Base-by-base conservation (phyloP, 1,140 invertebrate species). In the Parapsyche elsis region DNA sequence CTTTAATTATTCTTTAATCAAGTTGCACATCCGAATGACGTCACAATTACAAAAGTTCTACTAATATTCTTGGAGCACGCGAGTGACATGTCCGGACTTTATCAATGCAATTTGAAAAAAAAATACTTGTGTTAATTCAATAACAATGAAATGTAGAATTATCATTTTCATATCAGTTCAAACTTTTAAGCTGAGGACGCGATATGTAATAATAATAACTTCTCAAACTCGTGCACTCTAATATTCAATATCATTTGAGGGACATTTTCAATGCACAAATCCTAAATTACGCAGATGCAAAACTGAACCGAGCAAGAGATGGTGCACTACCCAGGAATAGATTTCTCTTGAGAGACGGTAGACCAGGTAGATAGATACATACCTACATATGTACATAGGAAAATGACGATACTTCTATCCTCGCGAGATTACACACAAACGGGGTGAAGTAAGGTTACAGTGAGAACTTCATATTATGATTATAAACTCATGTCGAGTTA, bases 271-370 rank as follows among this genome's bases (percentile, higher is more conserved):
- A 21, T 59, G 53, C 14, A 21, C n/a, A 4, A 59, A 4, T n/a
- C 10, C n/a, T 10, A n/a, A 49, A n/a, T 49, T 59, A 59, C 53
- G 5, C 53, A 10, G 9, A 71, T 71, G 67, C 67, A 30, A 75
- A 57, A 46, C 71, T 49, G 71, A 49, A 10, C 30, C 14, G 44
- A 14, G 12, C 26, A 12, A 12, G 53, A 61, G n/a, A 59, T 76
- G 75, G 57, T 12, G 59, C 49, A 59, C 59, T 76, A 24, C 1
- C 75, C 14, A 12, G 75, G 57, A 76, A 76, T 76, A 76, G 75
- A 76, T 76, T 76, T 76, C 75, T 76, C 75, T n/a, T 10, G 75
- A 53, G 71, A 57, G 67, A 9, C 5, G 10, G 67, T 5, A 71
- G 0, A 21, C 7, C n/a, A 59, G 53, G 67, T n/a, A 19, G 10